Evolutionary conservation across 2,888 invertebrate species (phyloP), one percentile per base, ranked within the genome.

Genomic region (Clivina fossor): DNA sequence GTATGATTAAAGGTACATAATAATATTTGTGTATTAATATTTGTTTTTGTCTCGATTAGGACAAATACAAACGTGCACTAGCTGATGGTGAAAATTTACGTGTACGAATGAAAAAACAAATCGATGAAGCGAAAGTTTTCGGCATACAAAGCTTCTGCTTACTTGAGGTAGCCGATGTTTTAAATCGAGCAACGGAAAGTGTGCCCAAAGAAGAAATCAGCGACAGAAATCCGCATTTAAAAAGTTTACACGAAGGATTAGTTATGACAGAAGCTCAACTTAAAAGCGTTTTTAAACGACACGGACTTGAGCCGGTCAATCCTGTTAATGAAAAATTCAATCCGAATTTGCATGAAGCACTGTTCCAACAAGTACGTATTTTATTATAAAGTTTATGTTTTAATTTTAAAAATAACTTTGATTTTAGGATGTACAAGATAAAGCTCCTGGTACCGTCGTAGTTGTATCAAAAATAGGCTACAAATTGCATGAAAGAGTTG

Each of bases 81-180:
- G 99, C 99, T 0, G 98, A 99, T 66, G 86, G 90, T 24, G 98
- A 99, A 78, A 99, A 99, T 74, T 82, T 95, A 37, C 78, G 98
- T 16, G 82, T 81, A 44, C 81, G 98, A 51, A 82, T 97, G 73
- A 84, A 85, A 63, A 95, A 95, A 73, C 97, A 97, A 74, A 88
- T 96, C 4, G 85, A 88, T 19, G 97, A 98, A 70, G 93, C 95
- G 0, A 97, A 96, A 76, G 77, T 90, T 4, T 98, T 92, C 75
- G 97, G 94, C 4, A 94, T 99, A 65, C 98, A 98, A 76, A 83
- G 88, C 63, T 98, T 99, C 76, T 97, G 97, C 75, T 77, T 99
- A 19, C 77, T 99, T 1, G 98, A 97, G 75, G 91, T 92, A 19
- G 93, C 96, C 0, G 98, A 98, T 75, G 90, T 93, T 11, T 76